Conservation (phyloP, 1,140 invertebrate genomes). For the Lerema accius region DNA sequence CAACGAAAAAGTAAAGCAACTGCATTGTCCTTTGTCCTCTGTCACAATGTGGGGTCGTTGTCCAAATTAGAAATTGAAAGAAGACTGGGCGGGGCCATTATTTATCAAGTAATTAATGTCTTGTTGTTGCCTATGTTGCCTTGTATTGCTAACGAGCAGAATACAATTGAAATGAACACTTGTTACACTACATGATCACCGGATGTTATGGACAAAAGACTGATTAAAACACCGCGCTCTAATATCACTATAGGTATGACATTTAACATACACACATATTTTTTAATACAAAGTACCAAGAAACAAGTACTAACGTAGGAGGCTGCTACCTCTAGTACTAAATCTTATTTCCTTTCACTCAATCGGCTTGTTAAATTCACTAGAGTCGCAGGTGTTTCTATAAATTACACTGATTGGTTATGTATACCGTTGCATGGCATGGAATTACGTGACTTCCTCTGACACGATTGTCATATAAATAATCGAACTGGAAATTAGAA, state of each 20-base stretch:
- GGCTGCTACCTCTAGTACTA: conserved; percentile 2
- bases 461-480: conserved; percentile 16
- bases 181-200: conserved; percentile 55
- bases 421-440: conserved; percentile 13
- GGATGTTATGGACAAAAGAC: conserved; percentile 54
- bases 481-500: not conserved
- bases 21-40: not conserved
- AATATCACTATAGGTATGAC: too few species aligned
- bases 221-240: conserved; percentile 47
- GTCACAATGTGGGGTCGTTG: conserved; percentile 8
- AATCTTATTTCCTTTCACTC: conserved; percentile 27
- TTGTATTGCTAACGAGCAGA: conserved; percentile 41
- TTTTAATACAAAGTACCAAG: conserved; percentile 7
- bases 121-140: too few species aligned
- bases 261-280: too few species aligned
- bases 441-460: conserved; percentile 27
- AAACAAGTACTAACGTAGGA: not conserved
- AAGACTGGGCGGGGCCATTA: conserved; percentile 21
- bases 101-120: conserved; percentile 37
- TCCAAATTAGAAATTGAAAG: conserved; percentile 16
- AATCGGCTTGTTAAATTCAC: conserved; percentile 24
- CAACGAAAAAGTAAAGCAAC: too few species aligned
- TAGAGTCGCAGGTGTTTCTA: conserved; percentile 24
- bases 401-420: conserved; percentile 31
- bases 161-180: conserved; percentile 40